Evolutionary conservation across 2,113 vertebrate species (phyloP), one percentile per base, ranked within the genome.

Genomic region (Anhinga anhinga): DNA sequence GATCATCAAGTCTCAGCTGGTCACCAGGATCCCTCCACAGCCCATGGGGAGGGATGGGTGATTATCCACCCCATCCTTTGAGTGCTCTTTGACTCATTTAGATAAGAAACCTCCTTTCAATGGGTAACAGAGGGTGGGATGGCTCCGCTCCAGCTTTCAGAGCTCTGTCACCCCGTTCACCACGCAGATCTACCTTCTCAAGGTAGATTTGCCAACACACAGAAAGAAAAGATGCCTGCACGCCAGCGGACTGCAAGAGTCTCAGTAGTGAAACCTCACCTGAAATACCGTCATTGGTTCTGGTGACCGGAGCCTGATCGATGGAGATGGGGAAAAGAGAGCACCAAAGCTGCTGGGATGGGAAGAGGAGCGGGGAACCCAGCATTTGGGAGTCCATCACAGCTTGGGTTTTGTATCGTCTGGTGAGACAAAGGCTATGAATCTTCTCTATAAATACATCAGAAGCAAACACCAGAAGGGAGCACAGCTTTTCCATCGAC

Each of bases 391-490:
- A 94, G 74, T 58, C 79, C 91, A 79, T 63, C 66, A 63, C 88
- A 92, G 86, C 79, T 76, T 56, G 91, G 93, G 82, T 32, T 93
- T 79, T 85, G 93, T 44, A 34, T 80, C 8, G 42, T 82, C 88
- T 94, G 93, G 82, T 56, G 2, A 96, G 93, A 83, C 0, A 38
- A 88, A 87, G 79, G 69, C 94, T 91, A 85, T 0, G 65, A 47
- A 71, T 76, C 52, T 66, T 59, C 45, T 82, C 88, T 80, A 72
- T 55, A 95, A 97, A 96, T 72, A 94, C 82, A 92, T 32, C 79
- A 45, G 47, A 92, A 67, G 91, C 59, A 94, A 94, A 92, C 88
- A 96, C 25, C 91, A 94, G 91, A 94, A 20, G 58, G 88, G 91
- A 96, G 74, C 62, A 72, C 49, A 91, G 56, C 4, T 4, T 63